Base-by-base conservation (phyloP, 2,888 invertebrate species). In the Caradrina clavipalpis region DNA sequence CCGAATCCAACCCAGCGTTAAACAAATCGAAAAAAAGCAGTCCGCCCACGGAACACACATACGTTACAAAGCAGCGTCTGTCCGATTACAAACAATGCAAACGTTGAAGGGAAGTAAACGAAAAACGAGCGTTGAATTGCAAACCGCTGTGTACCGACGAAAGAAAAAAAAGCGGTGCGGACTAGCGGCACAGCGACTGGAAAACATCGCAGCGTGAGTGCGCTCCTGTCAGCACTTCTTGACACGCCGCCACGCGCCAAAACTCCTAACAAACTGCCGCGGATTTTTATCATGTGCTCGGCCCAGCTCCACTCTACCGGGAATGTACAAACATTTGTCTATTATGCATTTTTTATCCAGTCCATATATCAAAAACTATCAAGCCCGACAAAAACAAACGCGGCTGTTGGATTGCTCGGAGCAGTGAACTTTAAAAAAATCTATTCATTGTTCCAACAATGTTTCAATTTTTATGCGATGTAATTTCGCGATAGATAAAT, bases 301-400 rank as follows among this genome's bases (percentile, higher is more conserved):
- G 82, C 73, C 72, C 85, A 71, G 80, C 83, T 86, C 82, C 85
- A 81, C 83, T 84, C 76, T 81, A 86, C 86, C 84, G 86, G 84
- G 80, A 83, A 84, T 84, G 83, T 80, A 84, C 88, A 91, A 91
- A 92, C 90, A 91, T 90, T 91, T 90, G 87, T 87, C 86, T 88
- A 87, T 88, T 89, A 89, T 89, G 87, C 88, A 88, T 89, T 89
- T 91, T 90, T 89, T 88, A 88, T 88, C 82, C 86, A 82, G 84
- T 84, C 87, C 88, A 88, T 91, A 89, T 89, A 89, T 91, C 90
- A 92, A 90, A 91, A 92, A 91, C 90, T 89, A 89, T 88, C 85
- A 85, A 73, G 82, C 77, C 85, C 82, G 86, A 89, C 90, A 89
- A 89, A 89, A 90, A 90, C 89, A 91, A 90, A 91, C 89, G 84